Base-by-base conservation (phyloP, 2,888 invertebrate genomes). In the Aspidiotus destructor region DNA sequence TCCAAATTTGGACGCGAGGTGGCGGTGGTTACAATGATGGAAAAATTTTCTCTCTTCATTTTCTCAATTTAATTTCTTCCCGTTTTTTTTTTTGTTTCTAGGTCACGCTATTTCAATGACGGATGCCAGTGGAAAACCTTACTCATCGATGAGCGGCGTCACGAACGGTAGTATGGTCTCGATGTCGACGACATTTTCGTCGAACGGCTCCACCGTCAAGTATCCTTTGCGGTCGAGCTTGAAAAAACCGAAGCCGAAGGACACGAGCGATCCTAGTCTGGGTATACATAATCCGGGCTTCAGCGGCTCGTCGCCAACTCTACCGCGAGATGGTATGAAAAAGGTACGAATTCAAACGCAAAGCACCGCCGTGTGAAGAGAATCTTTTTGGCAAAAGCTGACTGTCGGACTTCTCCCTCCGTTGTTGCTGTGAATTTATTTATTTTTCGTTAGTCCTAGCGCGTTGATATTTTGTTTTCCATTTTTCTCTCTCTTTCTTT, bases 301-400 rank as follows among this genome's bases (percentile, higher is more conserved):
- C 74, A 88, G 89, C 0, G 87, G 89, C 2, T 87, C 88, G 73
- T 92, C 91, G 15, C 92, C 92, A 0, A 86, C 90, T 0, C 81
- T 92, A 70, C 85, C 87, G 62, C 81, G 92, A 68, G 91, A 91
- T 74, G 91, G 90, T 0, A 87, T 90, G 75, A 92, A 92, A 77
- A 92, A 92, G 80, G 92, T 92, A 70, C 83, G 92, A 71, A 92
- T 93, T 77, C 91, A 92, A 77, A 92, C 92, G 52, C 91, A 91
- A 77, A 92, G 92, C 76, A 93, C 92, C 55, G 92, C 92, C 77
- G 92, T 92, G 71, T 92, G 70, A 74, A 13, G 28, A 28, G 28
- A 28, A 28, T 28, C 5, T 5, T 5, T 28, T 28, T 28, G 28
- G 28, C 28, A 28, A 28, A 28, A 28, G 28, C 28, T 28, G 28